Evolutionary conservation across 2,113 vertebrate genomes (phyloP).

Genomic region (Empidonax alnorum): DNA sequence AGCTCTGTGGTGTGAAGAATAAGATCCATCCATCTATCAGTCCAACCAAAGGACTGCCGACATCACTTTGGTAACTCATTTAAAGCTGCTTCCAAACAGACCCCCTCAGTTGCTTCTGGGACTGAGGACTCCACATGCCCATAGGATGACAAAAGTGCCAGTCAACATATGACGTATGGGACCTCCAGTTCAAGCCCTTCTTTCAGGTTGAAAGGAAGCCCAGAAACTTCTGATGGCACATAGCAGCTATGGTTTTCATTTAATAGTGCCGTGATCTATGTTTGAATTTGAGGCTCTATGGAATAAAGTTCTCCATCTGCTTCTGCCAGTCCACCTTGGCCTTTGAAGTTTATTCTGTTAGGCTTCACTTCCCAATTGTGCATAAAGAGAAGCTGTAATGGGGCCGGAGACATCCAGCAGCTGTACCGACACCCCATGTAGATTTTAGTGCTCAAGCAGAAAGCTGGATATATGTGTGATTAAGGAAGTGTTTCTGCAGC

Average conservation of each 20-base stretch:
- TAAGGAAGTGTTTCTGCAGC: conserved; percentile 60
- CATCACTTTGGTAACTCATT: accelerated
- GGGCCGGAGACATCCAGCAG: neutral
- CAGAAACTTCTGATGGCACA: neutral
- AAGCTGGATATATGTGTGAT: conserved; percentile 56
- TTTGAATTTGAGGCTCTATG: neutral
- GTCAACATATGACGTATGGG: neutral
- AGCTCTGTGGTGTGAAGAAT: neutral
- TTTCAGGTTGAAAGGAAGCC: neutral
- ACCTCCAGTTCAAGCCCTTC: neutral
- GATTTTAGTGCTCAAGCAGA: conserved; percentile 33
- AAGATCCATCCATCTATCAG: neutral
- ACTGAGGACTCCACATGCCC: neutral
- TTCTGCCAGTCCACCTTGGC: neutral
- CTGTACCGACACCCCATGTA: neutral
- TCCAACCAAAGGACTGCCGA: neutral
- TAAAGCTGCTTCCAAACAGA: neutral
- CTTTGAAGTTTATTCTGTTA: neutral
- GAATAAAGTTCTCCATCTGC: neutral
- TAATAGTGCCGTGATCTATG: neutral
- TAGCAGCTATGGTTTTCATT: neutral
- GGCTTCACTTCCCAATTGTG: neutral
- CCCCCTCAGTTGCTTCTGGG: neutral
- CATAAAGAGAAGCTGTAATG: neutral
- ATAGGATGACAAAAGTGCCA: neutral